These are phyloP conservation scores for Lepisosteus oculatus DNA, from an alignment of 2,113 vertebrate genomes.

Conservation along the genomic window DNA sequence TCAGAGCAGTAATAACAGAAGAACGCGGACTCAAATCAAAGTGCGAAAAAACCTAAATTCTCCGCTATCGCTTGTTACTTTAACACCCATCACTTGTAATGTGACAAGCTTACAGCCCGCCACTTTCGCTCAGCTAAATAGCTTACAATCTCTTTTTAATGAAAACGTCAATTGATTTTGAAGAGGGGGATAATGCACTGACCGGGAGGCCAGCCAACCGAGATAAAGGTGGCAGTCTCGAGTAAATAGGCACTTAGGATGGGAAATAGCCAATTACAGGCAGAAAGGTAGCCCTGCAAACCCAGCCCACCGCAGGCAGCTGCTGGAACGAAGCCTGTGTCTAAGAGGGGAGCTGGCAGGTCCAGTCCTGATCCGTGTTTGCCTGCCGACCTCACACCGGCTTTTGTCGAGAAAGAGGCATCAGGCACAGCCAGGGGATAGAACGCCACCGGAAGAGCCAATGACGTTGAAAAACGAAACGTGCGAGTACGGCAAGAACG, in stretches of 20 bases:
- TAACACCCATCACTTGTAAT: not conserved
- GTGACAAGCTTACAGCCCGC: slow-evolving; percentile 18
- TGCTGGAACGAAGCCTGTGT: not conserved
- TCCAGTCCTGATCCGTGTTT: slow-evolving; percentile 27
- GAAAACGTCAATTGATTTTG: slow-evolving; percentile 50
- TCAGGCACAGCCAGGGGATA: not conserved
- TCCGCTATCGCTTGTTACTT: slow-evolving; percentile 2
- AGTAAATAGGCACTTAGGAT: slow-evolving; percentile 54
- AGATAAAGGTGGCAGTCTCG: slow-evolving; percentile 34
- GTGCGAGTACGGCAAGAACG: too few relatives aligned
- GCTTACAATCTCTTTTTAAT: slow-evolving; percentile 43
- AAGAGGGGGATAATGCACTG: slow-evolving; percentile 46
- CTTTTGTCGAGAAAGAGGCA: slow-evolving; percentile 13
- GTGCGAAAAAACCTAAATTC: too few relatives aligned
- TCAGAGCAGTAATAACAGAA: not conserved
- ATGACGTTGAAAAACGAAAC: too few relatives aligned
- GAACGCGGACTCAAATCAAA: not conserved
- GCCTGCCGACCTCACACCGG: slow-evolving; percentile 32
- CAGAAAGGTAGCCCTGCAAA: slow-evolving; percentile 30
- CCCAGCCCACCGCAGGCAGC: not conserved
- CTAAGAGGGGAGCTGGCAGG: slow-evolving; percentile 10
- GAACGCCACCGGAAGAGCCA: too few relatives aligned
- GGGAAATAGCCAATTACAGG: slow-evolving; percentile 51
- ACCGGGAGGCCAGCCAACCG: slow-evolving; percentile 35
- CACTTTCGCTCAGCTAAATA: slow-evolving; percentile 30